Evolutionary conservation across 1,140 invertebrate genomes (phyloP).

Genomic region (Akabosia matsudoensis): DNA sequence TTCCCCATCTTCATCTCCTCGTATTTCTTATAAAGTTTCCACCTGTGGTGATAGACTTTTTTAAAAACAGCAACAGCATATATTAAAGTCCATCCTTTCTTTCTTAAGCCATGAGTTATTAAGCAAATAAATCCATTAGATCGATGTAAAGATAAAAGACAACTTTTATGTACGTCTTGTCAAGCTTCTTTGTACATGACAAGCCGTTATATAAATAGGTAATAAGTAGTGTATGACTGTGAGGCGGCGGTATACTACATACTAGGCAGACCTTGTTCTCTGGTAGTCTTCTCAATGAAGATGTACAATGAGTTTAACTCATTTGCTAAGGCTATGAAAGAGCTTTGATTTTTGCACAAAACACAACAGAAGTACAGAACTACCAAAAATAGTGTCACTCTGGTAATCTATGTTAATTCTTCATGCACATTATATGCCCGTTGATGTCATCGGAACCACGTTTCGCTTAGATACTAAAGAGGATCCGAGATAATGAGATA

Average conservation of each 20-base stretch:
- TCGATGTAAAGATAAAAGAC: neutral
- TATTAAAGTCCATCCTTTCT: no score
- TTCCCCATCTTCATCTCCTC: neutral
- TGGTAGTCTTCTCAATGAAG: neutral
- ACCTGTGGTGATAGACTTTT: conserved; percentile 1
- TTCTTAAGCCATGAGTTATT: neutral
- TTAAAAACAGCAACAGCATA: no score
- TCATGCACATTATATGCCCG: no score
- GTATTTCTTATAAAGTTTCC: neutral
- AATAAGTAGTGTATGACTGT: neutral
- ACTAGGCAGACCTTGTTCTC: neutral
- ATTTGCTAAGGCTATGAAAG: neutral
- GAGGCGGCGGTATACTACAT: no score
- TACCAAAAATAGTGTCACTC: neutral
- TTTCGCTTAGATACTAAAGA: no score
- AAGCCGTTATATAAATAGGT: neutral
- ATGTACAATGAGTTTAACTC: neutral
- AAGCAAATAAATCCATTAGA: conserved; percentile 22
- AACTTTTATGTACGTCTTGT: neutral
- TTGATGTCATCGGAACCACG: conserved; percentile 7
- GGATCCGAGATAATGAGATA: no score
- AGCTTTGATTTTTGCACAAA: no score
- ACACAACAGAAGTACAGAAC: neutral
- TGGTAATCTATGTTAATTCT: neutral
- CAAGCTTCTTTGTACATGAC: conserved; percentile 2